phyloP scores from a whole-genome alignment of 2,888 invertebrate genomes.

The Epinotia nisella region DNA sequence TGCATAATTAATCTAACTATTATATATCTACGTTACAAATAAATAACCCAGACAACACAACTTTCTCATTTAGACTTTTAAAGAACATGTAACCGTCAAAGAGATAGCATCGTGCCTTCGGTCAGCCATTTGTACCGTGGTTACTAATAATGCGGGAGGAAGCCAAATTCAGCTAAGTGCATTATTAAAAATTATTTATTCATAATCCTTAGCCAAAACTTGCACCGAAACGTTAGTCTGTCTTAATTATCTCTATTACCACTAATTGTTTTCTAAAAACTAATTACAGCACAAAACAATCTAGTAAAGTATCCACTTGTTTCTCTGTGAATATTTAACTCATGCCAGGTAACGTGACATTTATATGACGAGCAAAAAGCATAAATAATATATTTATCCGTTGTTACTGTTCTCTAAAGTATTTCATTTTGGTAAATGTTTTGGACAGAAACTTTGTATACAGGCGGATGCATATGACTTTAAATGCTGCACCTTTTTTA shows the following conservation, averaged over 20 bases:
- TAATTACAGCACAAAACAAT: constrained; percentile 36
- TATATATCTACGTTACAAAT: too few relatives aligned
- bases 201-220: constrained; percentile 19
- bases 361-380: constrained; percentile 30
- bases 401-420: constrained; percentile 5
- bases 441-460: constrained; percentile 9
- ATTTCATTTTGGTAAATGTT: constrained; percentile 27
- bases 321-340: constrained; percentile 31
- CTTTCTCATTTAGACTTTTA: neutral
- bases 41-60: neutral
- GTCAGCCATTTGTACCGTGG: too few relatives aligned
- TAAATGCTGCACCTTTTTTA: neutral
- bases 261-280: constrained; percentile 34
- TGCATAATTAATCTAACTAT: too few relatives aligned
- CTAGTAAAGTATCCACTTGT: constrained; percentile 15
- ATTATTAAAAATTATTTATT: constrained; percentile 13
- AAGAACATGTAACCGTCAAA: neutral
- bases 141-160: neutral
- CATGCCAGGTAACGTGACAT: constrained; percentile 19
- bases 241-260: constrained; percentile 11
- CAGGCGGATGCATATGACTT: neutral
- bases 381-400: constrained; percentile 13
- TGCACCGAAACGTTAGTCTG: constrained; percentile 19
- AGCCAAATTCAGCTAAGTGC: neutral
- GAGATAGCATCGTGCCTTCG: neutral